Percentiles rank a stretch among this genome's conserved stretches.
These are phyloP conservation scores for Enteromius unitaeniatus DNA, from an alignment of 2,797 vertebrate genomes.

Conservation along the genomic window DNA sequence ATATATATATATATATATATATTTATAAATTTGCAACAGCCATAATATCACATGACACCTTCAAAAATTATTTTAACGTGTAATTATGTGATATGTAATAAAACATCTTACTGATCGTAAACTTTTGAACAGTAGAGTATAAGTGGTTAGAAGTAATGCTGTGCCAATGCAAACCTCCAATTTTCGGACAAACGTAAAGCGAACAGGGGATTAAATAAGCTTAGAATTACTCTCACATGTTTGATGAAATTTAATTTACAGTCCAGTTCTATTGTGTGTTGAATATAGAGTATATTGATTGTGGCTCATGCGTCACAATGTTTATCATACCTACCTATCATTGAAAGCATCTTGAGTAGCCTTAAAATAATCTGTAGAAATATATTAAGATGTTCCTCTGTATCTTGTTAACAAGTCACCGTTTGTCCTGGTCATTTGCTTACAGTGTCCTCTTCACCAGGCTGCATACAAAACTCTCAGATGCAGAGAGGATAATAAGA, in stretches of 20 bases:
- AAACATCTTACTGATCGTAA: neutral
- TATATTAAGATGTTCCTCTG: neutral
- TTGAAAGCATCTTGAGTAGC: neutral
- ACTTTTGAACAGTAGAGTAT: neutral
- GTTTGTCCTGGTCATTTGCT: slow-evolving; percentile 2
- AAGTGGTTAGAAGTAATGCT: neutral
- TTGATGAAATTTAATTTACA: neutral
- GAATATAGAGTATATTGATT: neutral
- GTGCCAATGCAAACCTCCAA: neutral
- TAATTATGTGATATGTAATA: too few relatives aligned
- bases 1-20: too few relatives aligned
- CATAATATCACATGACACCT: too few relatives aligned
- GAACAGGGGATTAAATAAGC: neutral
- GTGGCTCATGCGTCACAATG: neutral
- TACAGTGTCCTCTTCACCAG: slow-evolving; percentile 8
- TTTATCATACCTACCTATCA: neutral
- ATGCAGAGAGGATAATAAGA: neutral
- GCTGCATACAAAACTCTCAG: neutral
- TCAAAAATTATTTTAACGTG: too few relatives aligned
- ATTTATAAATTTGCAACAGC: too few relatives aligned
- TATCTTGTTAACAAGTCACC: neutral
- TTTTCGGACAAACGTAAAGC: neutral
- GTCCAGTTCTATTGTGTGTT: neutral
- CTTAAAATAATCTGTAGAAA: neutral
- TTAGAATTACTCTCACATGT: neutral